Percentiles rank a stretch among this genome's conserved stretches.
Conservation (phyloP, 2,797 vertebrate genomes). For the Sebastes umbrosus region DNA sequence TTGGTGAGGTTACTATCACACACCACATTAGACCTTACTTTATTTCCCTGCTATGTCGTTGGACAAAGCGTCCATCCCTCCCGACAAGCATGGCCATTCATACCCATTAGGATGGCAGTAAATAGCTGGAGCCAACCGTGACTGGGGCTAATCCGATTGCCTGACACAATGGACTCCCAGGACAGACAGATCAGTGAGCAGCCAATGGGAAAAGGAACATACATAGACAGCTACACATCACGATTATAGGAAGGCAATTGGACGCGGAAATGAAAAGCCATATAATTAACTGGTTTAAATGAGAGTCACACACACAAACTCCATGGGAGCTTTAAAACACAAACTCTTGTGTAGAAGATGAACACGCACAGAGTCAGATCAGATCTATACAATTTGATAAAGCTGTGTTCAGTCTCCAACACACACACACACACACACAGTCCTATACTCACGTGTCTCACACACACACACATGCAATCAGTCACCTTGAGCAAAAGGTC, state of each 20-base stretch:
- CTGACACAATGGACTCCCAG: constrained; percentile 75
- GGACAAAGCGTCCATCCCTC: constrained; percentile 45
- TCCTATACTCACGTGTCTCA: neutral
- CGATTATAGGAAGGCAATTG: constrained; percentile 51
- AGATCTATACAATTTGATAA: constrained; percentile 42
- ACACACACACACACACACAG: neutral
- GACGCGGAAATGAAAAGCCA: constrained; percentile 75
- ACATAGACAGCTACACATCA: constrained; percentile 57
- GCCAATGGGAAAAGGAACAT: constrained; percentile 58
- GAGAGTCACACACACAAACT: constrained; percentile 63
- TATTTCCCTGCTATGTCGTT: constrained; percentile 47
- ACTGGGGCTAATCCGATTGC: constrained; percentile 78
- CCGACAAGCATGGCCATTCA: constrained; percentile 72
- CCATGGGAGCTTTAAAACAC: constrained; percentile 44
- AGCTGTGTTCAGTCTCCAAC: constrained; percentile 14
- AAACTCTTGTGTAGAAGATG: constrained; percentile 31
- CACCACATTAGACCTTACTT: constrained; percentile 37
- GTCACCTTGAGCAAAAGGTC: neutral
- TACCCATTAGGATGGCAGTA: constrained; percentile 54
- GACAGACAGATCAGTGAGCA: constrained; percentile 57
- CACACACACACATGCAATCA: neutral
- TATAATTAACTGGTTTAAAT: constrained; percentile 70
- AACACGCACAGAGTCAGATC: constrained; percentile 6
- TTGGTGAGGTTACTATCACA: constrained; percentile 54
- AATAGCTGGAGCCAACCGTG: constrained; percentile 69